A percentile compares a stretch with the other conserved stretches of the same genome.
Conservation (phyloP, 2,888 invertebrate genomes). For the Micoletzkya japonica region DNA sequence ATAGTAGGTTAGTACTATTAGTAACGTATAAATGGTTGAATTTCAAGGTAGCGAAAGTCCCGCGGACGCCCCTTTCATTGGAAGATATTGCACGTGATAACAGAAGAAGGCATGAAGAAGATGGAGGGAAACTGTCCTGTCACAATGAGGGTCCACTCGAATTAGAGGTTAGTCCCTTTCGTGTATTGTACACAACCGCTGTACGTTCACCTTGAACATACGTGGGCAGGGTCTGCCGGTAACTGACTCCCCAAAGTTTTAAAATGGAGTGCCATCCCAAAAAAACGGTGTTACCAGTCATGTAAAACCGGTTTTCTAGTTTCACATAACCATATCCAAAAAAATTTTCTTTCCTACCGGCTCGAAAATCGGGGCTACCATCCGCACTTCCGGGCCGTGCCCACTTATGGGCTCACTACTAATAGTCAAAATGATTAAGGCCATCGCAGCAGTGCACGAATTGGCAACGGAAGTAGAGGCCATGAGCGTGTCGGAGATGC, state of each 20-base stretch:
- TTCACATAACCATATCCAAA: too few relatives aligned
- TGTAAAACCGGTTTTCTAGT: too few relatives aligned
- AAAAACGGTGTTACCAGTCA: too few relatives aligned
- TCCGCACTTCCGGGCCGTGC: too few relatives aligned
- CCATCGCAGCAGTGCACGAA: constrained; percentile 78
- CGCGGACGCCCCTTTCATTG: constrained; percentile 53
- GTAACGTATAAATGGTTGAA: background rate
- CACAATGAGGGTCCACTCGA: constrained; percentile 53
- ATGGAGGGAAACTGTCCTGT: constrained; percentile 34
- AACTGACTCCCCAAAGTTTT: background rate
- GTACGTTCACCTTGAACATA: too few relatives aligned
- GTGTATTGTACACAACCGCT: too few relatives aligned
- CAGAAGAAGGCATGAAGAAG: constrained; percentile 49
- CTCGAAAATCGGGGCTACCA: too few relatives aligned
- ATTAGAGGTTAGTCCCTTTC: too few relatives aligned
- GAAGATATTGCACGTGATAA: constrained; percentile 60
- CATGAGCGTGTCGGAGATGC: constrained; percentile 72
- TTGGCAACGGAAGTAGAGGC: constrained; percentile 72
- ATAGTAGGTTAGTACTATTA: background rate
- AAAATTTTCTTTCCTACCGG: too few relatives aligned
- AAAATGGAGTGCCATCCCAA: background rate
- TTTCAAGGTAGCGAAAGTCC: too few relatives aligned
- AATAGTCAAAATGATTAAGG: constrained; percentile 70
- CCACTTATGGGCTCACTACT: too few relatives aligned
- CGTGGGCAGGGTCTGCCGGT: too few relatives aligned